phyloP scores from a whole-genome alignment of 2,113 vertebrate genomes.

The Pelodiscus sinensis region DNA sequence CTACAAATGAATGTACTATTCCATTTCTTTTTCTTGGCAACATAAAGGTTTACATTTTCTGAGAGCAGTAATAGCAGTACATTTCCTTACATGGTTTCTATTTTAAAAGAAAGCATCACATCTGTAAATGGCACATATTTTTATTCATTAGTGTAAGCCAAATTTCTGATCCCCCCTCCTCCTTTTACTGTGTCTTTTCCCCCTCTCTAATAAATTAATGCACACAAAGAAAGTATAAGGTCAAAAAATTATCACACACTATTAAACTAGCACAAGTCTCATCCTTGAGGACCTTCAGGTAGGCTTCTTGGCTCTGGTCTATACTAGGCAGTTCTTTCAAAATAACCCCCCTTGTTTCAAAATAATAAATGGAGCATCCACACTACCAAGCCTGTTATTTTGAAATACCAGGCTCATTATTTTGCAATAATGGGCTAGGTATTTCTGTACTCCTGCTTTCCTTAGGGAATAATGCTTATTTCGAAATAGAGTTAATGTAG shows the following conservation, averaged over 20 bases:
- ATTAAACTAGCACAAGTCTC: background rate
- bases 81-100: conserved; percentile 36
- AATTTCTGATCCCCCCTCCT: background rate
- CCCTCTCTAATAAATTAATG: conserved; percentile 15
- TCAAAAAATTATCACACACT: background rate
- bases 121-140: conserved; percentile 32
- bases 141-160: conserved; percentile 29
- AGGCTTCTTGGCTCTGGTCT: background rate
- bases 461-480: too few relatives aligned
- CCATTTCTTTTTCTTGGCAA: background rate
- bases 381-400: too few relatives aligned
- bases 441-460: too few relatives aligned
- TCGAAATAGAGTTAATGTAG: too few relatives aligned
- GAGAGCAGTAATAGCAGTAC: conserved; percentile 28
- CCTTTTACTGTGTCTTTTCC: conserved; percentile 13
- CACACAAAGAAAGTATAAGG: conserved; percentile 38
- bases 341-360: too few relatives aligned
- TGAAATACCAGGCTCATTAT: too few relatives aligned
- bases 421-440: too few relatives aligned
- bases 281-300: background rate
- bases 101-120: background rate
- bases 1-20: background rate
- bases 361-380: too few relatives aligned
- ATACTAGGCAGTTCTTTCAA: too few relatives aligned
- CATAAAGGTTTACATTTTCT: conserved; percentile 27